Evolutionary conservation across 2,113 vertebrate genomes (phyloP).

Genomic region (Theristicus caerulescens): DNA sequence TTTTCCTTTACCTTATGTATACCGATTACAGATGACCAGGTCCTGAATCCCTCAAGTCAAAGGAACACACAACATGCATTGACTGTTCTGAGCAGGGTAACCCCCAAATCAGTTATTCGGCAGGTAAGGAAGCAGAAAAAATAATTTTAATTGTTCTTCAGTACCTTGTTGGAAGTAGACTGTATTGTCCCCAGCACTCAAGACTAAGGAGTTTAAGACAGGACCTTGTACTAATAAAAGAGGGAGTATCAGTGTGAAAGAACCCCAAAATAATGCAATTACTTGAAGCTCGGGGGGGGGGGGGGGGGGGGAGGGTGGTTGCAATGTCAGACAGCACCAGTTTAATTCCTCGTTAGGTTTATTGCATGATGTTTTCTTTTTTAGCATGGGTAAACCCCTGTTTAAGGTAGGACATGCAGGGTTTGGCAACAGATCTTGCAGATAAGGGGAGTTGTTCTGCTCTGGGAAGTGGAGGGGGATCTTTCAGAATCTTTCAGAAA

Average conservation of each 20-base stretch:
- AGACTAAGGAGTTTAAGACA: neutral
- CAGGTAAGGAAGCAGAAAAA: neutral
- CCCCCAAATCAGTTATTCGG: neutral
- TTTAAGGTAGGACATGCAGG: neutral
- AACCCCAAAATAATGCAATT: neutral
- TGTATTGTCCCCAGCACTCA: neutral
- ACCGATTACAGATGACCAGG: neutral
- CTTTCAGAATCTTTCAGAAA: neutral
- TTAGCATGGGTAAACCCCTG: neutral
- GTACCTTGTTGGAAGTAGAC: neutral
- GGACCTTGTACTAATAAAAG: neutral
- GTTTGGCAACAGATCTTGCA: neutral
- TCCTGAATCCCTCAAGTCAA: neutral
- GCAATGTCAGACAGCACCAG: neutral
- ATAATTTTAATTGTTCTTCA: neutral
- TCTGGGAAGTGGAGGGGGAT: neutral
- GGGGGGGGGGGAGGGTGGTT: neutral
- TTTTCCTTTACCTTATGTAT: neutral
- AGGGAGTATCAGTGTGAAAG: neutral
- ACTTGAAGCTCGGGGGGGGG: neutral
- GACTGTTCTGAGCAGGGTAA: neutral
- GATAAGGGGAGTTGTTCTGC: neutral
- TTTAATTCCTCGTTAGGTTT: neutral
- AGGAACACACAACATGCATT: neutral
- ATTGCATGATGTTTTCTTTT: neutral